These are phyloP conservation scores for Alsophila aescularia DNA, from an alignment of 2,888 invertebrate species.

Conservation along the genomic window DNA sequence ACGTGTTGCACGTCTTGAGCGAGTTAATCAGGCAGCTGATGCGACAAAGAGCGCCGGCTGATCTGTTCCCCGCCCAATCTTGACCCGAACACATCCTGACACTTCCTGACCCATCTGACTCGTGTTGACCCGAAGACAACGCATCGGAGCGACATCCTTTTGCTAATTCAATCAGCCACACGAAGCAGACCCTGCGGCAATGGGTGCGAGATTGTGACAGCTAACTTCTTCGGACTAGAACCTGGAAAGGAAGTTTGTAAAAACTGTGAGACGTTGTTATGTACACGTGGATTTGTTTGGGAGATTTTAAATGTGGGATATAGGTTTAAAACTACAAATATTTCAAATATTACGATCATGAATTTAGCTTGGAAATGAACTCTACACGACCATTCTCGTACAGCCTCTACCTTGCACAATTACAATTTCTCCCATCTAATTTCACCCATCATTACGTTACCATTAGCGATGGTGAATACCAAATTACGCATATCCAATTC, in stretches of 20 bases:
- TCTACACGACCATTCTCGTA: background rate
- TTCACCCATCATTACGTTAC: constrained; percentile 39
- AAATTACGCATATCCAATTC: constrained; percentile 49
- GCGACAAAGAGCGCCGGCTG: constrained; percentile 56
- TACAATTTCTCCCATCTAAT: constrained; percentile 28
- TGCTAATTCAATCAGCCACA: constrained; percentile 72
- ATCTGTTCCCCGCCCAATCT: constrained; percentile 20
- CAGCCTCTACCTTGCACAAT: background rate
- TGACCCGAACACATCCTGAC: constrained; percentile 32
- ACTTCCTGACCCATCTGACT: constrained; percentile 38
- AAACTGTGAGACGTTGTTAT: background rate
- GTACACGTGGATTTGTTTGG: too few relatives aligned
- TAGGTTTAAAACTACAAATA: too few relatives aligned
- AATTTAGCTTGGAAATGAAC: background rate
- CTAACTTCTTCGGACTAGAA: constrained; percentile 42
- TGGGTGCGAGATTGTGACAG: constrained; percentile 29
- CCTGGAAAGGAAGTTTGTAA: constrained; percentile 18
- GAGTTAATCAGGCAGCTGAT: constrained; percentile 64
- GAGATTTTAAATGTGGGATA: too few relatives aligned
- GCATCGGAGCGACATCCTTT: constrained; percentile 57
- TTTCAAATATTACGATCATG: background rate
- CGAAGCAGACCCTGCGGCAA: constrained; percentile 13
- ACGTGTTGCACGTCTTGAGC: constrained; percentile 54
- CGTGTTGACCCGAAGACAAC: constrained; percentile 45
- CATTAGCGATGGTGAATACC: constrained; percentile 36